phyloP scores from a whole-genome alignment of 2,113 vertebrate genomes.

The Pipa parva region DNA sequence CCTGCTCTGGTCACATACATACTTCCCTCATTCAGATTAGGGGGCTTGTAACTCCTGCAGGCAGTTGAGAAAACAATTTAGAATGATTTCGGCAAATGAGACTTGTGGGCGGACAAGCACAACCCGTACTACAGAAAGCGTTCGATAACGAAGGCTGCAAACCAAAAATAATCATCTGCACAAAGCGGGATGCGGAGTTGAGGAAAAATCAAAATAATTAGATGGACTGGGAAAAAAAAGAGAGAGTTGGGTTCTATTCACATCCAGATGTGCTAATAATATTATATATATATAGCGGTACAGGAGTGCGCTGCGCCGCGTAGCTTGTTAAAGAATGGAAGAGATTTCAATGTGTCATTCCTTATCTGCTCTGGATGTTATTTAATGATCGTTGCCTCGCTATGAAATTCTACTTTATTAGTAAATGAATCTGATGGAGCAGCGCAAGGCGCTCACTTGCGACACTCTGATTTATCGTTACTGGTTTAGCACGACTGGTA shows the following conservation, averaged over 20 bases:
- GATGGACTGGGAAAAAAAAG: background rate
- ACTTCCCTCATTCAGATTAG: background rate
- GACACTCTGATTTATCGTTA: too few species aligned
- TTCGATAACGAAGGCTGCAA: conserved; percentile 17
- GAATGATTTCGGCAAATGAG: conserved; percentile 43
- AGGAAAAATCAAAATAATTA: conserved; percentile 9
- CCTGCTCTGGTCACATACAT: background rate
- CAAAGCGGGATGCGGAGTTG: background rate
- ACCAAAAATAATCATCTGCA: conserved; percentile 10
- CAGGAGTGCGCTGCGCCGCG: background rate
- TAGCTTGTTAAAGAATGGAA: background rate
- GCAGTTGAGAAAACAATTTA: conserved; percentile 47
- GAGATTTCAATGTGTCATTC: background rate
- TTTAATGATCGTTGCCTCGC: background rate
- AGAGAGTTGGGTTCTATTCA: background rate
- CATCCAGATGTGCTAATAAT: background rate
- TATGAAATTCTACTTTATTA: too few species aligned
- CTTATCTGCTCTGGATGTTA: background rate
- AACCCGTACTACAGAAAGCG: background rate
- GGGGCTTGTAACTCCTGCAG: conserved; percentile 48
- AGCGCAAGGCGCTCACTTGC: too few species aligned
- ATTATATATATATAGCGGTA: background rate
- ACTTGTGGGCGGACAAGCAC: background rate
- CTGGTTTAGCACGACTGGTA: too few species aligned
- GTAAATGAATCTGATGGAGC: too few species aligned